phyloP scores from a whole-genome alignment of 1,140 invertebrate genomes.

The Chelonus insularis region DNA sequence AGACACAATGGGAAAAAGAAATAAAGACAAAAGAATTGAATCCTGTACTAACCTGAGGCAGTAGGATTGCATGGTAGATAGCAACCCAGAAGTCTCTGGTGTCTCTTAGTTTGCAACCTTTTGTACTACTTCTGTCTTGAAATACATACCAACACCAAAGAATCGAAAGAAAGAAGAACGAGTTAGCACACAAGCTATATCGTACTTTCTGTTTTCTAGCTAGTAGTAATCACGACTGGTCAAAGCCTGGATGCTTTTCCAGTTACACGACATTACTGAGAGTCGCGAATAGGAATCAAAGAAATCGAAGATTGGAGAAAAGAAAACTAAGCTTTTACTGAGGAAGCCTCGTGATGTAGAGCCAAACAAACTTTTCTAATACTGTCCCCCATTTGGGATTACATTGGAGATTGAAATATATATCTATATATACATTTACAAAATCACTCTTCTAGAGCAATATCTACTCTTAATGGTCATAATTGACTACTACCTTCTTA shows the following conservation, averaged over 20 bases:
- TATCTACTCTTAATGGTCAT: too few species aligned
- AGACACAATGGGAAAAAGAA: constrained; percentile 18
- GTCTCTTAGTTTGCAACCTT: constrained; percentile 45
- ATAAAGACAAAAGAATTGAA: constrained; percentile 23
- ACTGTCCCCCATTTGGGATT: constrained; percentile 51
- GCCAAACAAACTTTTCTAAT: constrained; percentile 58
- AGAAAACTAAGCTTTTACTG: constrained; percentile 39
- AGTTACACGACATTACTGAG: constrained; percentile 2
- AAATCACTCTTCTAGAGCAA: constrained; percentile 31
- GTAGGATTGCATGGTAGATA: constrained; percentile 48
- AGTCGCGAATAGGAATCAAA: constrained; percentile 9
- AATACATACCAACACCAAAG: constrained; percentile 31
- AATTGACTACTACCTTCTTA: too few species aligned
- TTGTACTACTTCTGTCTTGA: constrained; percentile 29
- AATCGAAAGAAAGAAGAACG: background rate
- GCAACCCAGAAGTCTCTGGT: constrained; percentile 40
- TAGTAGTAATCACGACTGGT: constrained; percentile 40
- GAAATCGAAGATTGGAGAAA: constrained; percentile 22
- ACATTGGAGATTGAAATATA: constrained; percentile 54
- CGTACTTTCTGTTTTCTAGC: constrained; percentile 47
- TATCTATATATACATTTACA: constrained; percentile 50
- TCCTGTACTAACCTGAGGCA: constrained; percentile 30
- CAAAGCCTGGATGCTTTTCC: background rate
- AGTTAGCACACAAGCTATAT: constrained; percentile 23
- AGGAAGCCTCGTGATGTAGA: constrained; percentile 47